Percentiles rank a stretch among this genome's conserved stretches.
Conservation (phyloP, 2,888 invertebrate species). For the Xestia ashworthii region DNA sequence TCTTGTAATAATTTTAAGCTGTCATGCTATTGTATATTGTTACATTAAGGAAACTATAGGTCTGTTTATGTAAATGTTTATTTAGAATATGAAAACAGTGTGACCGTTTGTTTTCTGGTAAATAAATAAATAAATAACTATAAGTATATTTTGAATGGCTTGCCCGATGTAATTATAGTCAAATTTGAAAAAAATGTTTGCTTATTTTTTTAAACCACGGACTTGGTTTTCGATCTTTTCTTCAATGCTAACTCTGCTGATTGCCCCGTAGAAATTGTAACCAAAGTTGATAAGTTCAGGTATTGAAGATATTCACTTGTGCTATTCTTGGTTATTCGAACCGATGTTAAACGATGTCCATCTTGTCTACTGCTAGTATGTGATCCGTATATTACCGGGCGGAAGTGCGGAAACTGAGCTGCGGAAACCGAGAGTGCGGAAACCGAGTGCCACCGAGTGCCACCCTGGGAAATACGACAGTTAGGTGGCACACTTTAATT, state of each 20-base stretch:
- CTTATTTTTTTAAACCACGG: background rate
- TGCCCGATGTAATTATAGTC: background rate
- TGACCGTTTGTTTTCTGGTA: too few species aligned
- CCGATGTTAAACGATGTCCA: background rate
- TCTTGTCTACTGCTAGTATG: background rate
- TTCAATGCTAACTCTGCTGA: background rate
- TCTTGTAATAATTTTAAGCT: too few species aligned
- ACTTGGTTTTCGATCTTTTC: background rate
- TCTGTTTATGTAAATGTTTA: too few species aligned
- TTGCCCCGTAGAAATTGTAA: background rate
- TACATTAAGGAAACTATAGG: too few species aligned
- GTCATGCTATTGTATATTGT: too few species aligned
- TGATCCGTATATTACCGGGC: background rate
- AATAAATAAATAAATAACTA: too few species aligned
- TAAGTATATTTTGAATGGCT: background rate
- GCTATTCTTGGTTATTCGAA: background rate
- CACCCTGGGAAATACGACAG: conserved; percentile 8
- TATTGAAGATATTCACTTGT: background rate
- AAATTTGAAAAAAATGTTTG: background rate
- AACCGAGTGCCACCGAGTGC: conserved; percentile 5
- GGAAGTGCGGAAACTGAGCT: background rate
- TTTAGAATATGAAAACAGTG: too few species aligned
- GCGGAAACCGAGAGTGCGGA: too few species aligned
- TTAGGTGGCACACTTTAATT: conserved; percentile 15
- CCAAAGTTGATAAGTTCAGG: background rate